Base-by-base conservation (phyloP, 2,888 invertebrate genomes). In the Peribatodes rhomboidaria region DNA sequence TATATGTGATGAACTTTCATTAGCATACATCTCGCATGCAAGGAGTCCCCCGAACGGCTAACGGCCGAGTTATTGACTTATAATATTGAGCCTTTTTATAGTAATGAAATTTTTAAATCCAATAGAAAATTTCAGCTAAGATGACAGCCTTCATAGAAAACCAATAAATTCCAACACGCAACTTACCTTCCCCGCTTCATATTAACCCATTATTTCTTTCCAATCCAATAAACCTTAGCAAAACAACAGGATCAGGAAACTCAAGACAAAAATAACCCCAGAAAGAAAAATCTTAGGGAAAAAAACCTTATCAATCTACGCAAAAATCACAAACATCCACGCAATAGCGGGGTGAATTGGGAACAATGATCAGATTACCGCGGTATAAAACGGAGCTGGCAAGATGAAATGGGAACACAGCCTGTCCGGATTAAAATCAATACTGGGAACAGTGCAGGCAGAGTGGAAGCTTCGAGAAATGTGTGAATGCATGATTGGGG, bases 361-460 rank as follows among this genome's bases (percentile, higher is more conserved):
- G 50, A 44, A 60, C 59, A 65, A 60, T 60, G 60, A 65, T 65
- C 65, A 65, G 60, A 65, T 65, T 65, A 65, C 65, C 55, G 65
- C 55, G 47, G 47, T 20, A 56, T 60, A 60, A 65, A 65, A 60
- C 65, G 59, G 31, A 35, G 60, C 64, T 54, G 55, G 65, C 49
- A 56, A 65, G 65, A 60, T 50, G 60, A 56, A 65, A 65, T 37
- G 59, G 39, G 60, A 47, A 59, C 61, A 55, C 46, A 46, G 63
- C 53, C 35, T 39, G 47, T 53, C 27, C 11, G 64, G 55, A 60
- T 65, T 65, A 65, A 64, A 65, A 65, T 65, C 65, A 65, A 65
- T 65, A 65, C 55, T 33, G 8, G 58, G 22, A 11, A 49, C 53
- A 22, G 22, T 58, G 33, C 11, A 41, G n/a, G 22, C 63, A 64